Base-by-base conservation (phyloP, 2,888 invertebrate genomes). In the Sarcophaga carnaria region DNA sequence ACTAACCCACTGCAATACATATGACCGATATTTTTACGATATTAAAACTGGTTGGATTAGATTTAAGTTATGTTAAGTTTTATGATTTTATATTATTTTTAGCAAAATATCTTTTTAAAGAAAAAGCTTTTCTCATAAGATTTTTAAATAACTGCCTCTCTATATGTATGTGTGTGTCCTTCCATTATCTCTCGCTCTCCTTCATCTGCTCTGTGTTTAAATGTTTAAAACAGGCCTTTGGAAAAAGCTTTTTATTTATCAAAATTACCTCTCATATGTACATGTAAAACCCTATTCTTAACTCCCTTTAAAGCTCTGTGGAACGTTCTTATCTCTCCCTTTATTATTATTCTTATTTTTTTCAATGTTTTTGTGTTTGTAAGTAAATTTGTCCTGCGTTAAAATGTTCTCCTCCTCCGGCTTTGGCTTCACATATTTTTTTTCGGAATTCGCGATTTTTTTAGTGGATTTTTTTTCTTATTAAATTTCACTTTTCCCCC, bases 371-470 rank as follows among this genome's bases (percentile, higher is more conserved):
- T 17, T 74, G 11, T 75, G 47, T 60, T 11, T 71, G 20, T 62
- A 14, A 17, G 62, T 20, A 62, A 59, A 59, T 17, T 69, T 25
- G 74, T 77, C 54, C 60, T 77, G 69, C 69, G 60, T 67, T 67
- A 10, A 10, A 62, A 71, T 71, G 77, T 20, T 77, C 20, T 77
- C n/a, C 20, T 77, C n/a, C 11, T 37, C 47, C 37, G 27, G 74
- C 79, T 70, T 80, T 80, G 69, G 74, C 71, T 77, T 67, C 54
- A 66, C 49, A 2, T 27, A 20, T n/a, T 10, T 20, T n/a, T 12
- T 17, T 4, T 37, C 67, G 45, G 63, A 78, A 78, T 64, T 63
- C 20, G 5, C 67, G 59, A 47, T 81, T 69, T 81, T n/a, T n/a
- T 67, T 14, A 47, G 22, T 63, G 14, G 11, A 22, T 60, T 37